phyloP scores from a whole-genome alignment of 64 coral and sea anemone genomes.

The Porites australiensis region DNA sequence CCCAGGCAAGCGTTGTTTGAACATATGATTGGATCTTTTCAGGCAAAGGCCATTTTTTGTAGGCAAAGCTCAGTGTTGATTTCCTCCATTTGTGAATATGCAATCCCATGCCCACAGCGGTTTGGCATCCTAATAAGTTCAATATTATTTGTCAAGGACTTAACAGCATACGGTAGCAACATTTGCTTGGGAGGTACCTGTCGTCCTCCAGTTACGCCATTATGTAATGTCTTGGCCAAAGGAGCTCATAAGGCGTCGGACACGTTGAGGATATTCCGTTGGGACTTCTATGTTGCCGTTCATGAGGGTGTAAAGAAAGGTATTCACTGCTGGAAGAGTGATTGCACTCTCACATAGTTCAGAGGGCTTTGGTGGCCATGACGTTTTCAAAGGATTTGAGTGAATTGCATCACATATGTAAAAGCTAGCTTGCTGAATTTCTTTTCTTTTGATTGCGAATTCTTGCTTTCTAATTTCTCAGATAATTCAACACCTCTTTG shows the following conservation, averaged over 20 bases:
- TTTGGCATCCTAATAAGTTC: conserved; percentile 41
- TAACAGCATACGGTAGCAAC: neutral
- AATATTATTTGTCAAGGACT: conserved; percentile 1
- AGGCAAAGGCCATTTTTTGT: conserved; percentile 44
- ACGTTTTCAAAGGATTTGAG: neutral
- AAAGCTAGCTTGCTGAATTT: conserved; percentile 20
- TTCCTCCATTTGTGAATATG: conserved; percentile 28
- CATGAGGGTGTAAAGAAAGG: conserved; percentile 53
- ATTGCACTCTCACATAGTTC: conserved; percentile 34
- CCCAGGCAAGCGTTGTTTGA: conserved; percentile 63
- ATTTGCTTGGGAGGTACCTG: conserved; percentile 1
- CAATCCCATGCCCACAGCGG: conserved; percentile 45
- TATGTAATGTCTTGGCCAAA: conserved; percentile 46
- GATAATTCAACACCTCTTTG: neutral
- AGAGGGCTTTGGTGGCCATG: conserved; percentile 34
- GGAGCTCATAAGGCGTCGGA: conserved; percentile 48
- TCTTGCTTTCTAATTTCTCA: conserved; percentile 14
- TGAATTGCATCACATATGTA: conserved; percentile 13
- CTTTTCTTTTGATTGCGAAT: neutral
- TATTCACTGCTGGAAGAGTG: conserved; percentile 33
- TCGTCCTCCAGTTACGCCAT: conserved; percentile 24
- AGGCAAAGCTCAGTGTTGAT: conserved; percentile 4
- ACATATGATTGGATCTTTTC: conserved; percentile 34
- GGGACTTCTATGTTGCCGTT: conserved; percentile 27
- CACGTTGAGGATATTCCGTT: conserved; percentile 1